phyloP scores from a whole-genome alignment of 2,888 invertebrate species.

The Drosophila demipolita region DNA sequence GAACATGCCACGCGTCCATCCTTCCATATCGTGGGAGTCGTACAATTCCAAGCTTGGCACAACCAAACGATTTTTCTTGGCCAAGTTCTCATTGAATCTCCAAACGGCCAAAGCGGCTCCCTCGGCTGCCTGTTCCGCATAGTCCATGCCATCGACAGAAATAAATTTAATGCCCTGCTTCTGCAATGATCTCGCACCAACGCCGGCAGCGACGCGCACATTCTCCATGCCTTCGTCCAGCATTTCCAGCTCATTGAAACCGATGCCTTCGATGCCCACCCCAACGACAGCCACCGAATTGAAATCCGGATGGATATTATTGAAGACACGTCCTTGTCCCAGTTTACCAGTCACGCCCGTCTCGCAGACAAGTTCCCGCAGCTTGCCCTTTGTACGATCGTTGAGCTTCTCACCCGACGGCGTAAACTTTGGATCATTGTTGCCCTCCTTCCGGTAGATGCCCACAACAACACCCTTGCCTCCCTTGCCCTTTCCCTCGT shows the following conservation, averaged over 20 bases:
- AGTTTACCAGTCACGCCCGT: slow-evolving; percentile 78
- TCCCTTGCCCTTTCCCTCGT: background rate
- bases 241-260: slow-evolving; percentile 88
- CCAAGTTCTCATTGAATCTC: slow-evolving; percentile 88
- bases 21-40: slow-evolving; percentile 86
- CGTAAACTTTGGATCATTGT: slow-evolving; percentile 85
- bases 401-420: slow-evolving; percentile 85
- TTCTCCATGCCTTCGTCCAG: slow-evolving; percentile 89
- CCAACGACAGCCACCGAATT: slow-evolving; percentile 89
- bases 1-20: slow-evolving; percentile 88
- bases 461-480: slow-evolving; percentile 85
- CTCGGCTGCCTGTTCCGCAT: slow-evolving; percentile 89
- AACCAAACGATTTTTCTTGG: slow-evolving; percentile 83
- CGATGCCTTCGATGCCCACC: slow-evolving; percentile 87
- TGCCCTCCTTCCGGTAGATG: slow-evolving; percentile 85
- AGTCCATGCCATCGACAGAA: slow-evolving; percentile 87
- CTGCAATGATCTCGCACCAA: slow-evolving; percentile 85
- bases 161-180: slow-evolving; percentile 85
- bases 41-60: slow-evolving; percentile 86
- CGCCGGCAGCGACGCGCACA: slow-evolving; percentile 88
- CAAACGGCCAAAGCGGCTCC: slow-evolving; percentile 87
- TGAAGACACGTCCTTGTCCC: slow-evolving; percentile 86
- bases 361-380: slow-evolving; percentile 85
- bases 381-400: slow-evolving; percentile 85
- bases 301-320: slow-evolving; percentile 87